Conservation (phyloP, 2,888 invertebrate species). For the Deroplatys truncata region DNA sequence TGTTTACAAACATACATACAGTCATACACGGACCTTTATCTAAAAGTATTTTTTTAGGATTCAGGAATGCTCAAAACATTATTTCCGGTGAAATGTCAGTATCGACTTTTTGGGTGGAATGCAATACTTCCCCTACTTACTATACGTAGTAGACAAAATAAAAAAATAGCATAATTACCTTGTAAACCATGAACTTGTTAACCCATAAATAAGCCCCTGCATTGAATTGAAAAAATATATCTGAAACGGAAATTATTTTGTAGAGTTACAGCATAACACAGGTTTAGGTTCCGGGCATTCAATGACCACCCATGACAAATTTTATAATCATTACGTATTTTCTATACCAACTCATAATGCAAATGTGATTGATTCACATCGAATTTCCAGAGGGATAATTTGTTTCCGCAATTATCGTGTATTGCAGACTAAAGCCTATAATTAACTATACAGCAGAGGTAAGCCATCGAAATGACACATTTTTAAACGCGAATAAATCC, state of each 20-base stretch:
- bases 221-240: neutral
- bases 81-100: no score
- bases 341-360: neutral
- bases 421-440: neutral
- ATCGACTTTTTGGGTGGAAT: no score
- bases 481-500: neutral
- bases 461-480: neutral
- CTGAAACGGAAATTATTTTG: neutral
- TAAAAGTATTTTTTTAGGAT: no score
- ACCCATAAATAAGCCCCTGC: neutral
- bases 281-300: neutral
- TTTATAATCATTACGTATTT: neutral
- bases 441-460: neutral
- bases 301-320: neutral
- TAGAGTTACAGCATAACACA: neutral
- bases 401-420: neutral
- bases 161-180: no score
- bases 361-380: neutral
- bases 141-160: no score
- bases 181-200: no score
- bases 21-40: no score
- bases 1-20: no score
- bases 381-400: neutral
- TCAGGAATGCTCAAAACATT: no score
- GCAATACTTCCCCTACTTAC: no score